Base-by-base conservation (phyloP, 2,888 invertebrate genomes). In the Lithophane ornitopus region DNA sequence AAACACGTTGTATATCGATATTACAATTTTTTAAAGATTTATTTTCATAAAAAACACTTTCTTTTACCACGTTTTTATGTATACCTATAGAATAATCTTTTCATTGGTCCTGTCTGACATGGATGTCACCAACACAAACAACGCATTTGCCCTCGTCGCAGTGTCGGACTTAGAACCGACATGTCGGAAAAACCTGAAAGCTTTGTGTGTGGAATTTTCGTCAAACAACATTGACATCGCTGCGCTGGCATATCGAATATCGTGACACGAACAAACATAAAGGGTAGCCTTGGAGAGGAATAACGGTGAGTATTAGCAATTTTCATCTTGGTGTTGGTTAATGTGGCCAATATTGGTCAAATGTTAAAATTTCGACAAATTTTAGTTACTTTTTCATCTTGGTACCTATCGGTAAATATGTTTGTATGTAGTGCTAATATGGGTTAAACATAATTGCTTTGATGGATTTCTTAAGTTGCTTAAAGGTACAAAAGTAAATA, bases 181-280 rank as follows among this genome's bases (percentile, higher is more conserved):
- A 83, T 80, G 69, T 75, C 41, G 34, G 41, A 26, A 34, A 39
- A 80, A 62, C 71, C 66, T 80, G 76, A 80, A 82, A 82, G 84
- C 82, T 84, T 82, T 82, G 70, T 82, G 70, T 67, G 56, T 67
- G 70, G 70, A 82, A 84, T 82, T 82, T 80, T 84, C 59, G 72
- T 82, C 84, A 84, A 70, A 82, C 71, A 76, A 83, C 71, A 76
- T 83, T 76, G 80, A 82, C 80, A 58, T 75, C 52, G 26, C 44
- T 28, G 49, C 44, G 79, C 71, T 80, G 39, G 34, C 59, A 59
- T 83, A 75, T 83, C 61, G 70, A 68, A 80, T 82, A 70, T 59
- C 71, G 34, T 66, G 34, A 66, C 70, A 54, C n/a, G 14, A 34
- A 62, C 58, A 79, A 52, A 83, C 52, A 70, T 70, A 70, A 81